phyloP scores from a whole-genome alignment of 1,140 invertebrate genomes.

The Pristionchus pacificus region DNA sequence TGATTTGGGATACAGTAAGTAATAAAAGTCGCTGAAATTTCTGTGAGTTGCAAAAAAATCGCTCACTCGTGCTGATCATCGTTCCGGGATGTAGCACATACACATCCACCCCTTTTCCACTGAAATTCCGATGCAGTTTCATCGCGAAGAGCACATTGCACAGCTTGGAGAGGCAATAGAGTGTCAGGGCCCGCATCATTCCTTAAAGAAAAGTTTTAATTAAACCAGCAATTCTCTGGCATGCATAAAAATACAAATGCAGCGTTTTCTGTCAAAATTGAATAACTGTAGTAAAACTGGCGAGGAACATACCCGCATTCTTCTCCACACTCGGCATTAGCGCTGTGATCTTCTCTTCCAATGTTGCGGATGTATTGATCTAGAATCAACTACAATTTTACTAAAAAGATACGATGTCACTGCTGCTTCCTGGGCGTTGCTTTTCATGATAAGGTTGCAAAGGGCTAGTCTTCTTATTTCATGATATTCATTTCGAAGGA shows the following conservation, averaged over 20 bases:
- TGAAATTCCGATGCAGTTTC: constrained; percentile 72
- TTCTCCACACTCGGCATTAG: background rate
- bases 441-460: no score
- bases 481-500: background rate
- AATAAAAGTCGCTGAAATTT: background rate
- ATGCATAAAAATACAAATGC: no score
- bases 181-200: constrained; percentile 70
- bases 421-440: no score
- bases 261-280: no score
- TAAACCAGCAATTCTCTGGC: no score
- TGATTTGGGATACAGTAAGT: no score
- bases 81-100: constrained; percentile 87
- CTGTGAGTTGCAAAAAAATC: background rate
- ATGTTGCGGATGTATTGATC: no score
- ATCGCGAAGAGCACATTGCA: constrained; percentile 79
- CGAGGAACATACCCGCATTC: background rate
- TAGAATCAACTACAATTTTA: no score
- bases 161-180: constrained; percentile 85
- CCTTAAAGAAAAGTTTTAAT: constrained; percentile 60
- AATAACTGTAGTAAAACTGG: background rate
- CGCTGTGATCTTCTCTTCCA: no score
- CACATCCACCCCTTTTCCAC: constrained; percentile 68
- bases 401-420: no score
- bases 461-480: no score
- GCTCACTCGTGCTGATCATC: constrained; percentile 32